Evolutionary conservation across 2,888 invertebrate species (phyloP), one percentile per base, ranked within the genome.

Genomic region (Ophion ventricosus): DNA sequence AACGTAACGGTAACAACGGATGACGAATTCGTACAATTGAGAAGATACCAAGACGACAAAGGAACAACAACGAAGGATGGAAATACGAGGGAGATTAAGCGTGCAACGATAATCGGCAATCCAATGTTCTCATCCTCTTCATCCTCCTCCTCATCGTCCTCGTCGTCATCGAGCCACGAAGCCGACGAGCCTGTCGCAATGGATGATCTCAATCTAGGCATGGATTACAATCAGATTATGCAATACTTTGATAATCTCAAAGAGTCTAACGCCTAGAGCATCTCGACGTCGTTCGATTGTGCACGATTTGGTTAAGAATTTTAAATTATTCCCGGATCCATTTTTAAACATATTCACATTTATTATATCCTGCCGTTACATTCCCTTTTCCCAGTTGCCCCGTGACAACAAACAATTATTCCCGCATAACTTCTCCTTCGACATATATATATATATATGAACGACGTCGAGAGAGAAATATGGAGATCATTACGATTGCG

Each of bases 201-300:
- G 89, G 97, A 97, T 93, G 97, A 97, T 93, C 95, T 98, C 87
- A 95, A 95, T 90, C 93, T 95, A 84, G 97, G 97, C 92, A 98
- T 99, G 98, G 98, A 98, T 94, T 99, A 99, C 94, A 98, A 98
- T 93, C 98, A 98, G 95, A 97, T 99, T 94, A 98, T 98, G 97
- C 97, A 98, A 93, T 98, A 99, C 94, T 99, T 99, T 95, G 98
- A 98, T 95, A 98, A 98, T 95, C 95, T 99, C 93, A 99, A 99
- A 96, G 97, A 97, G 95, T 97, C 97, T 94, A 97, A 97, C 95
- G 97, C 97, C 96, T 97, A 97, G 97, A 95, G 88, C 86, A 87
- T 88, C 96, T 96, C 95, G 96, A 96, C 96, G 96, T 96, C 95
- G 96, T 96, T 84, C 84, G 84, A 84, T 82, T 80, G 82, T 96